Evolutionary conservation across 2,888 invertebrate genomes (phyloP), one percentile per base, ranked within the genome.

Genomic region (Mamestra brassicae): DNA sequence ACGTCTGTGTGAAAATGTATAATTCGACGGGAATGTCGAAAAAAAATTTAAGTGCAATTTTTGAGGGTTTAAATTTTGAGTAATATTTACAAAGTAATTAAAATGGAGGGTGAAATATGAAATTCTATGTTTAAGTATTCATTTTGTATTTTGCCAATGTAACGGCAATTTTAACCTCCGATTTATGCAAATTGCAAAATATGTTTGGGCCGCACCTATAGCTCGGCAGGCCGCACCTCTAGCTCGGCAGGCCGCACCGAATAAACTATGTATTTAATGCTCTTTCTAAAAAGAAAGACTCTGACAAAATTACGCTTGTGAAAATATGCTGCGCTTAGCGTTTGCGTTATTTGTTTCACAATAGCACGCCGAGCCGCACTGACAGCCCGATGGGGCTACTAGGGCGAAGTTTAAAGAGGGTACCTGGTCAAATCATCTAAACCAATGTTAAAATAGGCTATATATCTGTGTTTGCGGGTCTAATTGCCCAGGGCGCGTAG

Each of bases 11-110:
- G 36, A 62, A 47, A 52, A 45, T 55, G 10, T 15, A 36, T 26
- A 71, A 66, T 63, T n/a, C 26, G 81, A 80, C 81, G 57, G 63
- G 17, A 3, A 62, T 38, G 81, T 71, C 80, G 60, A 17, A 60
- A 70, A 78, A 68, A 81, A 55, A 65, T 57, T 17, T 2, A 78
- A 71, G 63, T 80, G 84, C 80, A 84, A 84, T 74, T 80, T 83
- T 63, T 42, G 36, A 42, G 15, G 52, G 26, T 17, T 26, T 26
- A 69, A 62, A 58, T 58, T 71, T 71, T 84, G 45, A 50, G 60
- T 71, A 61, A 57, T 60, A 36, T 81, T 68, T 84, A 71, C 67
- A 80, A 74, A 58, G 50, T 60, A 58, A 58, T 80, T 58, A 58
- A 17, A 52, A 58, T 71, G 52, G 34, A 60, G 15, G 57, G 38